Conservation (phyloP, 2,888 invertebrate species). For the Athalia rosae region DNA sequence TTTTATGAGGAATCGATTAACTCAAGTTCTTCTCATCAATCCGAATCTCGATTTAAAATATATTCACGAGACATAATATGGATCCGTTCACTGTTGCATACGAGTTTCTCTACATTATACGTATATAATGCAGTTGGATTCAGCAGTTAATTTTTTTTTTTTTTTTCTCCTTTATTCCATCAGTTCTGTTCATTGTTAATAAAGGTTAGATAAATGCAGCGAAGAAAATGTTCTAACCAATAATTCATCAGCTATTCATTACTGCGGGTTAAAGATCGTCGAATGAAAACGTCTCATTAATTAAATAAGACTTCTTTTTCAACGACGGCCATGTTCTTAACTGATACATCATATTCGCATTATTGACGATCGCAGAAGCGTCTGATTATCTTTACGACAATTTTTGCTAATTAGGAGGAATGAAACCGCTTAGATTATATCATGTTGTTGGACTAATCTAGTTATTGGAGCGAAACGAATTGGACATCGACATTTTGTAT, state of each 20-base stretch:
- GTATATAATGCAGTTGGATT: background rate
- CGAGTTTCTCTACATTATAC: constrained; percentile 11
- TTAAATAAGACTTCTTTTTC: background rate
- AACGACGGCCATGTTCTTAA: background rate
- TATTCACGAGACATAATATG: constrained; percentile 17
- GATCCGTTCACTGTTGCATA: background rate
- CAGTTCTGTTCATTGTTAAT: too few relatives aligned
- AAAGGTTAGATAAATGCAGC: too few relatives aligned
- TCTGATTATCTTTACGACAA: background rate
- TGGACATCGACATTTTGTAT: background rate
- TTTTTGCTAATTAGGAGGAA: constrained; percentile 27
- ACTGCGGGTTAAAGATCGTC: too few relatives aligned
- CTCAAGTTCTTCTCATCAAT: constrained; percentile 5
- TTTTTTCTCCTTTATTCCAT: too few relatives aligned
- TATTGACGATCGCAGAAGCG: background rate
- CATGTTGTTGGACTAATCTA: constrained; percentile 28
- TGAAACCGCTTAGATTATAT: background rate
- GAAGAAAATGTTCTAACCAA: too few relatives aligned
- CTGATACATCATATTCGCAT: background rate
- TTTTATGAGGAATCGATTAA: background rate
- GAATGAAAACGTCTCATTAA: too few relatives aligned
- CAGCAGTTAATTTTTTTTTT: too few relatives aligned
- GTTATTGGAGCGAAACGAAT: constrained; percentile 29
- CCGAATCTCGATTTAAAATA: background rate
- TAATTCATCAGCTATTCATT: too few relatives aligned